Conservation (phyloP, 2,888 invertebrate genomes). For the Caenorhabditis plicata region DNA sequence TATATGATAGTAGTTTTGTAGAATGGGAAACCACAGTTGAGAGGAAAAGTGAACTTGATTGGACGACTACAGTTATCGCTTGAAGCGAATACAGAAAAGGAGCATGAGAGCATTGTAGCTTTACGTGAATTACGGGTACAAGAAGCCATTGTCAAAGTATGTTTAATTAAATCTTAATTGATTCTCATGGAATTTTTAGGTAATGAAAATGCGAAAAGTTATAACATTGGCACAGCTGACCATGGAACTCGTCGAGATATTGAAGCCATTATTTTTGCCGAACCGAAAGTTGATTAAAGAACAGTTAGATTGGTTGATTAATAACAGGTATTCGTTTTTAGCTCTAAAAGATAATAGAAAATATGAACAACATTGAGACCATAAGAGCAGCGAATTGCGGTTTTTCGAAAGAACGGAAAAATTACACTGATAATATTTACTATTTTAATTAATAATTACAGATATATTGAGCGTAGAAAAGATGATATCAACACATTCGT, state of each 20-base stretch:
- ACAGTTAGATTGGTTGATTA: slow-evolving; percentile 98
- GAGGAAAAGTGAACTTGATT: slow-evolving; percentile 93
- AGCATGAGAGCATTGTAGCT: slow-evolving; percentile 97
- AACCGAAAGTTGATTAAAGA: slow-evolving; percentile 99
- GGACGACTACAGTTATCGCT: slow-evolving; percentile 80
- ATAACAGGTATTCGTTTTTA: no score
- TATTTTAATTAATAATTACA: slow-evolving; percentile 8
- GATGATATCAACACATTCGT: slow-evolving; percentile 57
- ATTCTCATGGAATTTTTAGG: slow-evolving; percentile 67
- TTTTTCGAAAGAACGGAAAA: slow-evolving; percentile 2
- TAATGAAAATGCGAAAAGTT: slow-evolving; percentile 94
- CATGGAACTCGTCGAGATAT: slow-evolving; percentile 92
- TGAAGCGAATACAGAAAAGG: slow-evolving; percentile 70
- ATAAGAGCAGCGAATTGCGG: neutral
- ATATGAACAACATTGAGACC: no score
- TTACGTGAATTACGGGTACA: slow-evolving; percentile 85
- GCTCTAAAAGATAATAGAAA: no score
- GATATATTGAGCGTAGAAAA: slow-evolving; percentile 49
- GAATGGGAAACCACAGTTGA: slow-evolving; percentile 88
- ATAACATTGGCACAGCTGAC: slow-evolving; percentile 91
- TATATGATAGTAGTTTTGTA: slow-evolving; percentile 69
- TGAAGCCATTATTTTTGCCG: slow-evolving; percentile 98
- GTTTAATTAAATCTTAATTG: neutral
- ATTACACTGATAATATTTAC: slow-evolving; percentile 1
- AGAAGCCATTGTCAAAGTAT: slow-evolving; percentile 90